Evolutionary conservation across 2,113 vertebrate species (phyloP).

Genomic region (Seriola dumerili): DNA sequence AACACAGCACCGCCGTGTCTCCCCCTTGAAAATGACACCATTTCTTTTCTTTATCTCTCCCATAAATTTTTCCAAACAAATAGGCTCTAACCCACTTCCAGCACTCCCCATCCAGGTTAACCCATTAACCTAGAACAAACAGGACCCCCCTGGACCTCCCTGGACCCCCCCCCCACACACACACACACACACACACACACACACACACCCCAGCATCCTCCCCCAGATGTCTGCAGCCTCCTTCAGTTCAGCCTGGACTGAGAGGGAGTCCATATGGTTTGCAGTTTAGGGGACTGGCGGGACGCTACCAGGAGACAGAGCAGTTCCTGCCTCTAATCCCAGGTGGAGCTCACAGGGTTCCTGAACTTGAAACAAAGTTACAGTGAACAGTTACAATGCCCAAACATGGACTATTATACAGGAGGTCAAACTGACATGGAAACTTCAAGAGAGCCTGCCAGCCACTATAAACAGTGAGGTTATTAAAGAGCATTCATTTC

Average conservation of each 20-base stretch:
- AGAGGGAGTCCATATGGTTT: conserved; percentile 72
- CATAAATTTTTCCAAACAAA: conserved; percentile 53
- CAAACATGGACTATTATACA: conserved; percentile 46
- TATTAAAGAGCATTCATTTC: conserved; percentile 48
- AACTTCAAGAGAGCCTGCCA: conserved; percentile 40
- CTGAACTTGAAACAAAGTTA: conserved; percentile 33
- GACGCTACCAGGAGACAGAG: conserved; percentile 49
- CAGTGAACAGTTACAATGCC: conserved; percentile 46
- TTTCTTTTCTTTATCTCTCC: conserved; percentile 34
- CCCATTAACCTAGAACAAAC: conserved; percentile 68
- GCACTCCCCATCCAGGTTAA: conserved; percentile 53
- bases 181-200: not conserved
- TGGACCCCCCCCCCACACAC: not conserved
- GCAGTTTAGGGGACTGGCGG: conserved; percentile 62
- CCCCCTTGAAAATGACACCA: conserved; percentile 16
- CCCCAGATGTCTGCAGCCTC: conserved; percentile 38
- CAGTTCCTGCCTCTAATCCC: conserved; percentile 71
- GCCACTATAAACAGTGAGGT: conserved; percentile 44
- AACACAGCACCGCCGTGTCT: not conserved
- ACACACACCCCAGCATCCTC: conserved; percentile 55
- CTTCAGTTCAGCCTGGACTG: conserved; percentile 26
- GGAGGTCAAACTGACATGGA: conserved; percentile 62
- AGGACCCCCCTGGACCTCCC: not conserved
- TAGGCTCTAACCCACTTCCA: conserved; percentile 55
- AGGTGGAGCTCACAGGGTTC: conserved; percentile 45